Conservation (phyloP, 2,113 vertebrate genomes). For the Cnemophilus loriae region DNA sequence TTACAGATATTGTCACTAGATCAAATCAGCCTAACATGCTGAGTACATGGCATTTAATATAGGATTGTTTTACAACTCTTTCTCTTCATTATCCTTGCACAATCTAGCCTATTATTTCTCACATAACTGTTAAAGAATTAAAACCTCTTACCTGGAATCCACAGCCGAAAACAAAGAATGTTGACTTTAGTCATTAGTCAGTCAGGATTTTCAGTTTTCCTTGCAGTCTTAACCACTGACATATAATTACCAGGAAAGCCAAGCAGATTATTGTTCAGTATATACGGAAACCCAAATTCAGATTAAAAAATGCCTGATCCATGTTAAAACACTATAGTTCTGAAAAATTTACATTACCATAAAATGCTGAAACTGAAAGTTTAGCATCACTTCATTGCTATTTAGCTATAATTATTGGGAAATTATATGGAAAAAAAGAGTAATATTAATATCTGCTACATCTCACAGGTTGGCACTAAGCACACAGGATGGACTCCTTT, state of each 20-base stretch:
- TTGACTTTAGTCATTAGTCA: not conserved
- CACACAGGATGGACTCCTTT: not conserved
- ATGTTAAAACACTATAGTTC: not conserved
- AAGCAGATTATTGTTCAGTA: not conserved
- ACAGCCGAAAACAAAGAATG: not conserved
- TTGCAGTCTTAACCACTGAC: not conserved
- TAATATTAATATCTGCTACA: not conserved
- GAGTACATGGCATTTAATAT: not conserved
- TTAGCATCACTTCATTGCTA: not conserved
- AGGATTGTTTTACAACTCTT: not conserved
- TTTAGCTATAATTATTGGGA: not conserved
- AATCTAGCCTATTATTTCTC: constrained; percentile 1
- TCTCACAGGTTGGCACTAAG: not conserved
- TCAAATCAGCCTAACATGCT: constrained; percentile 3
- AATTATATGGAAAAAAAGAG: not conserved
- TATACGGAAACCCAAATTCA: not conserved
- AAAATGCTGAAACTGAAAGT: not conserved
- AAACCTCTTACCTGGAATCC: not conserved
- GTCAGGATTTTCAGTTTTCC: not conserved
- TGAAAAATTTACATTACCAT: not conserved
- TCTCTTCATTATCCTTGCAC: not conserved
- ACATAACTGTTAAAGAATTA: not conserved
- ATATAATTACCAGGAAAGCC: not conserved
- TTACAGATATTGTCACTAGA: constrained; percentile 25
- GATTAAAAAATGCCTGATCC: not conserved